Percentiles rank a stretch among this genome's conserved stretches.
Evolutionary conservation across 2,113 vertebrate species (phyloP).

Genomic region (Alligator sinensis): DNA sequence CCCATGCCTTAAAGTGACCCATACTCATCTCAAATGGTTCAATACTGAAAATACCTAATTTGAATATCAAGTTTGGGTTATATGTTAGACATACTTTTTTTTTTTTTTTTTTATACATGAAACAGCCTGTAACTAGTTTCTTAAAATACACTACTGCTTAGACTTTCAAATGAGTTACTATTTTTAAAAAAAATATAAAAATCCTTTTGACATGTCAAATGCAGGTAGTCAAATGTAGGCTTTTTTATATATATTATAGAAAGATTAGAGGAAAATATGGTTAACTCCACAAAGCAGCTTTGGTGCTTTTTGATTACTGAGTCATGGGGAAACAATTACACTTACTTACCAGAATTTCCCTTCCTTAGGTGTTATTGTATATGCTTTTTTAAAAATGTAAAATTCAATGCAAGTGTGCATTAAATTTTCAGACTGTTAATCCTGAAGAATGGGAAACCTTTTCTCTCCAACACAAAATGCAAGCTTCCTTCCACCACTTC

Average conservation of each 20-base stretch:
- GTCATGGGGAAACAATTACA: not conserved
- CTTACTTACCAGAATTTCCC: not conserved
- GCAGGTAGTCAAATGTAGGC: too few species aligned
- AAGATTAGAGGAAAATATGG: not conserved
- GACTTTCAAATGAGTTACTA: not conserved
- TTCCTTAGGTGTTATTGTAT: not conserved
- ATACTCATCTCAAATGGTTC: not conserved
- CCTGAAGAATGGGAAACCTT: constrained; percentile 18
- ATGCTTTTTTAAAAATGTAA: not conserved
- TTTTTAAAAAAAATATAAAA: not conserved
- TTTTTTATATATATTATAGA: not conserved
- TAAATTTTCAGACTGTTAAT: not conserved
- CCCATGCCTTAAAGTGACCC: not conserved
- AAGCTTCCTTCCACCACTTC: not conserved
- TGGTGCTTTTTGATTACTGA: not conserved
- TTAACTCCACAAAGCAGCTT: not conserved
- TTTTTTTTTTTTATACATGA: not conserved
- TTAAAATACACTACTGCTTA: not conserved
- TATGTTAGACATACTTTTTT: not conserved
- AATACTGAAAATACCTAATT: constrained; percentile 14
- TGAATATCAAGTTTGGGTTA: constrained; percentile 2
- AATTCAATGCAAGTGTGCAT: not conserved
- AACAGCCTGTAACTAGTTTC: not conserved
- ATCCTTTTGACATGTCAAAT: not conserved
- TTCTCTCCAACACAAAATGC: not conserved